Evolutionary conservation across 2,113 vertebrate genomes (phyloP).

Genomic region (Hippotragus niger): DNA sequence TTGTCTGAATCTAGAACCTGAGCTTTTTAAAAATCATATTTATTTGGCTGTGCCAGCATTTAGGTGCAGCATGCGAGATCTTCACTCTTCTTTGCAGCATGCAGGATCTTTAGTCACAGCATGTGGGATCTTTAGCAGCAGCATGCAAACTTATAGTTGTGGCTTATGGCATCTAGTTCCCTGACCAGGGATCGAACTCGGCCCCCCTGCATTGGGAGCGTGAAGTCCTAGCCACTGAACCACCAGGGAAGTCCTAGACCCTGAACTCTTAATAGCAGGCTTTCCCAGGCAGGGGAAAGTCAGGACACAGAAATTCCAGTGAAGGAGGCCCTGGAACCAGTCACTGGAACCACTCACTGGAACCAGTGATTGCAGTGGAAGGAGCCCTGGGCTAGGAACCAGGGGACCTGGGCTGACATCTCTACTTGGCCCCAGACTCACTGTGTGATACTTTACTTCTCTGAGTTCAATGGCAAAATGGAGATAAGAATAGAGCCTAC

Average conservation of each 20-base stretch:
- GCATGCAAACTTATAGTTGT: background rate
- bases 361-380: background rate
- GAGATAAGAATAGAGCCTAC: background rate
- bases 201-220: background rate
- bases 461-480: background rate
- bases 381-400: background rate
- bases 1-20: background rate
- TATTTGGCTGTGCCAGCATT: background rate
- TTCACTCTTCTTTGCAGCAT: background rate
- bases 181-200: background rate
- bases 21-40: background rate
- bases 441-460: background rate
- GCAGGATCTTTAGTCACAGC: background rate
- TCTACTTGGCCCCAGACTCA: background rate
- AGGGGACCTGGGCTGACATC: background rate
- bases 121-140: background rate
- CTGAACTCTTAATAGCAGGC: background rate
- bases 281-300: fast-evolving
- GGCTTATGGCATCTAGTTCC: background rate
- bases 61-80: background rate
- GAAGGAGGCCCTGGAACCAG: fast-evolving
- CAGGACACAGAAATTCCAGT: background rate
- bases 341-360: fast-evolving
- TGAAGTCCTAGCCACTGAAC: background rate
- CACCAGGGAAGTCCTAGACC: background rate